Evolutionary conservation across 2,797 vertebrate genomes (phyloP).

Genomic region (Acipenser ruthenus): DNA sequence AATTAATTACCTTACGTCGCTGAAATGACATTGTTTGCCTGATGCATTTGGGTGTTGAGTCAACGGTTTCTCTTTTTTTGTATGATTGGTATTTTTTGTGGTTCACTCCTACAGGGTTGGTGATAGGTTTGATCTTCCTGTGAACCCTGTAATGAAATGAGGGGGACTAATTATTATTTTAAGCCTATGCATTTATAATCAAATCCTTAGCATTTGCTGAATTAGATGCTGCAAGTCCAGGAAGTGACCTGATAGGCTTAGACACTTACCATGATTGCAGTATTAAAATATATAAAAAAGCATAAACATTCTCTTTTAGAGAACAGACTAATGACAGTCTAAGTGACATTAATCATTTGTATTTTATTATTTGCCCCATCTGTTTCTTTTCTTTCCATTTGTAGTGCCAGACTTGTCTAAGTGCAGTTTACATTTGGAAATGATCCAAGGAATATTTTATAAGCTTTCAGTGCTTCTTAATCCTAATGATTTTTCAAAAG

Average conservation of each 20-base stretch:
- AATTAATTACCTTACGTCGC: too few species aligned
- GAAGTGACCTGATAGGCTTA: conserved; percentile 6
- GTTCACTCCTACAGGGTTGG: too few species aligned
- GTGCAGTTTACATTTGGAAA: conserved; percentile 2
- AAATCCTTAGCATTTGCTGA: conserved; percentile 5
- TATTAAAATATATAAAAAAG: conserved; percentile 4
- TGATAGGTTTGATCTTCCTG: not conserved
- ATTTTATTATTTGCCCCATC: conserved; percentile 7
- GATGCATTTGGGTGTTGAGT: too few species aligned
- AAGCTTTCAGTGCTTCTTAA: too few species aligned
- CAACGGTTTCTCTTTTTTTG: too few species aligned
- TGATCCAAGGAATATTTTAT: not conserved
- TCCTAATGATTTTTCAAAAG: too few species aligned
- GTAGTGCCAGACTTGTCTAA: not conserved
- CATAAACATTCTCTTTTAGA: conserved; percentile 5
- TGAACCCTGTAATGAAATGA: not conserved
- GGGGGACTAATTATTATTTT: not conserved
- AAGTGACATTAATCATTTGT: conserved; percentile 2
- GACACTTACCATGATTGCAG: not conserved
- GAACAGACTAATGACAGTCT: conserved; percentile 10
- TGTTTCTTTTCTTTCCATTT: not conserved
- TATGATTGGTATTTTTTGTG: too few species aligned
- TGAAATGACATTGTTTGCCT: too few species aligned
- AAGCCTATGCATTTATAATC: conserved; percentile 4
- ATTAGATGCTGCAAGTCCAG: conserved; percentile 4